Conservation (phyloP, 2,797 vertebrate genomes). For the Squalus acanthias region DNA sequence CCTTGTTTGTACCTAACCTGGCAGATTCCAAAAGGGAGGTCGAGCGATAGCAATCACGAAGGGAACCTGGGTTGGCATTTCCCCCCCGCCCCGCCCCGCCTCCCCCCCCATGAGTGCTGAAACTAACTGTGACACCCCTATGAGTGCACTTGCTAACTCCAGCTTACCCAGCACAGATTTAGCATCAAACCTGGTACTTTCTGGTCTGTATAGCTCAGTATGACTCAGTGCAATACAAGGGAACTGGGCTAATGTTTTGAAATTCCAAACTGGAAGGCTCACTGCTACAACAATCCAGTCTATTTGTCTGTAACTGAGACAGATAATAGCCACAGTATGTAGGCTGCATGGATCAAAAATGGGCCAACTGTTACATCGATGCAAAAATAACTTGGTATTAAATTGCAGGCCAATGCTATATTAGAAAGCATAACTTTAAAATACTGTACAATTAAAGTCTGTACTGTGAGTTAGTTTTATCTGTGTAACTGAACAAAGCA, state of each 20-base stretch:
- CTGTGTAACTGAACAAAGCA: background rate
- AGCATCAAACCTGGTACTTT: background rate
- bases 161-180: background rate
- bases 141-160: background rate
- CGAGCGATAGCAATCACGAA: background rate
- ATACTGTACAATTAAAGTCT: background rate
- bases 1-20: background rate
- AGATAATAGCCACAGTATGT: background rate
- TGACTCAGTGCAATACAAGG: background rate
- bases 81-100: too few relatives aligned
- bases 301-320: background rate
- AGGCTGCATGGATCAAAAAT: conserved; percentile 17
- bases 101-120: background rate
- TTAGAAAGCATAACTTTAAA: conserved; percentile 15
- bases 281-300: background rate
- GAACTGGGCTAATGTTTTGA: background rate
- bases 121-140: background rate
- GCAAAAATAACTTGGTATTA: conserved; percentile 30
- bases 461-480: background rate
- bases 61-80: background rate
- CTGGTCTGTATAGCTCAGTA: background rate
- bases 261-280: background rate
- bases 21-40: background rate
- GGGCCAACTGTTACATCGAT: background rate
- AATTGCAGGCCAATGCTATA: conserved; percentile 20